phyloP scores from a whole-genome alignment of 2,113 vertebrate species.

The Podarcis cretensis region DNA sequence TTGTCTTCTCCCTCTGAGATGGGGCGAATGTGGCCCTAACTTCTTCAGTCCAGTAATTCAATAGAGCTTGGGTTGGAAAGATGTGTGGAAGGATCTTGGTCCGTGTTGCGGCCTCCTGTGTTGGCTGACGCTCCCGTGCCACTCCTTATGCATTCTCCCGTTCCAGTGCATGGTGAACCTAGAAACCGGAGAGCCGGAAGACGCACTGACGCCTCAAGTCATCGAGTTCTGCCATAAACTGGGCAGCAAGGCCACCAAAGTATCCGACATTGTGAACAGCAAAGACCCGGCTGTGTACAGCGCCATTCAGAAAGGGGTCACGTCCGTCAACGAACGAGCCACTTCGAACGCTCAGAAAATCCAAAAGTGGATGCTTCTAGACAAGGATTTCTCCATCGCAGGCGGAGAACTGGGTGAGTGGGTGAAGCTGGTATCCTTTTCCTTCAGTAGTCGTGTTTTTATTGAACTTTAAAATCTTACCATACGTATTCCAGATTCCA shows the following conservation, averaged over 20 bases:
- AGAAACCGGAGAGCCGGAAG: conserved; percentile 76
- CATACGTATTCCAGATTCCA: no score
- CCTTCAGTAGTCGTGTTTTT: no score
- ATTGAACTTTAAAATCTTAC: no score
- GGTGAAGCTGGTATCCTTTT: no score
- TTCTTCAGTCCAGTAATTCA: no score
- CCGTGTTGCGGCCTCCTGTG: not conserved
- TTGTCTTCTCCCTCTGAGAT: no score
- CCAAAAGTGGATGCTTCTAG: conserved; percentile 89
- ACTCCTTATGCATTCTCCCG: not conserved
- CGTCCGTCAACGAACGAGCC: conserved; percentile 79
- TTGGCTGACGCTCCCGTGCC: not conserved
- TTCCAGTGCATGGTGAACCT: conserved; percentile 78
- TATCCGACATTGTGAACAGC: conserved; percentile 79
- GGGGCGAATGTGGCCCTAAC: no score
- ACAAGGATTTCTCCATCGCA: conserved; percentile 85
- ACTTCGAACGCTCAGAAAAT: conserved; percentile 87
- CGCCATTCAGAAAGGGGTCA: conserved; percentile 87
- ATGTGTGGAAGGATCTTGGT: no score
- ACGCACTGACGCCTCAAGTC: conserved; percentile 80
- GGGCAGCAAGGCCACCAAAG: conserved; percentile 82
- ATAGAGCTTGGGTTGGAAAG: no score
- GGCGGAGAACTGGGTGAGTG: conserved; percentile 90
- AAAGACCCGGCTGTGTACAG: conserved; percentile 75
- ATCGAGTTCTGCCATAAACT: conserved; percentile 78